Base-by-base conservation (phyloP, 2,888 invertebrate genomes). In the Lordiphosa fenestrarum region DNA sequence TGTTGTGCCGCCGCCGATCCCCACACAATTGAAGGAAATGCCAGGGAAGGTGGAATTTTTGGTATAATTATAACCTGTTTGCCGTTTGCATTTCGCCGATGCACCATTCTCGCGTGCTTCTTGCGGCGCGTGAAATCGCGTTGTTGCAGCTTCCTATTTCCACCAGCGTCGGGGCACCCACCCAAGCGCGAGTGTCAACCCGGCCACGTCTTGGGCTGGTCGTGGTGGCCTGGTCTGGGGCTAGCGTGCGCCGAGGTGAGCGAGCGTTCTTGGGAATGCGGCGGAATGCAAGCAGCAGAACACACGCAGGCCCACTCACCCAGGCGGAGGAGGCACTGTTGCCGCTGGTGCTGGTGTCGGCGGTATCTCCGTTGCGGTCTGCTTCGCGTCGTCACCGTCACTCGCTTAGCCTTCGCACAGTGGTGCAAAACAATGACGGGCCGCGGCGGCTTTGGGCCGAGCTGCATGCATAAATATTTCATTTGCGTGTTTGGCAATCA, bases 401-500 rank as follows among this genome's bases (percentile, higher is more conserved):
- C 39, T 53, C 51, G 55, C 60, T 53, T 37, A 64, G 64, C 57
- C 76, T 73, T 80, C 65, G 77, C 85, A 84, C 75, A 78, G 83
- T 78, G 84, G 80, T 56, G 57, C 62, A 68, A 81, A 74, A 83
- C 80, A 80, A 84, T 78, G 78, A 49, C 42, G 36, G 62, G 46
- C 44, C 54, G 44, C 39, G 35, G 53, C 40, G 53, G 41, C 51
- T 62, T 48, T 61, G 23, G 46, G 52, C 39, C 47, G 49, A 60
- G 35, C 57, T 65, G 72, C 73, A 80, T 84, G 76, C 72, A 84
- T 81, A 77, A 85, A 87, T 77, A 80, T 81, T 67, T 72, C 44
- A 73, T 71, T 86, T 75, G 86, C 86, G 88, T 87, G 86, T 78
- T 88, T 84, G 72, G 77, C 69, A 86, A 88, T 87, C 85, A 87